These are phyloP conservation scores for Noctua fimbriata DNA, from an alignment of 2,888 invertebrate species.

Conservation along the genomic window DNA sequence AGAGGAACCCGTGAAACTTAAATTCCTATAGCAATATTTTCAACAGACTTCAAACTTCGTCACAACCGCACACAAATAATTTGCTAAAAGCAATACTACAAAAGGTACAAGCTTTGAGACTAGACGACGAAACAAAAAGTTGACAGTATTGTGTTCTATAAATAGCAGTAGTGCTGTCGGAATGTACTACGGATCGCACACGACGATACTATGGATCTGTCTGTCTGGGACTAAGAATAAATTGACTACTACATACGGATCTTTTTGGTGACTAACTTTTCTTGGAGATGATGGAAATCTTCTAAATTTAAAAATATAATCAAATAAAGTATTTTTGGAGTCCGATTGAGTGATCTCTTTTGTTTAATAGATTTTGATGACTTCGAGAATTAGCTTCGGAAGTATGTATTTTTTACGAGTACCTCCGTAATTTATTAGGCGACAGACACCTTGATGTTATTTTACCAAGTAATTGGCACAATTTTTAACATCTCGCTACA, in stretches of 20 bases:
- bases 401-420: not conserved
- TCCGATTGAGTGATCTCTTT: not conserved
- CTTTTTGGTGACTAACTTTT: not conserved
- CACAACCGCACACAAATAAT: slow-evolving; percentile 8
- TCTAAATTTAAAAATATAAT: too few species aligned
- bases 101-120: slow-evolving; percentile 24
- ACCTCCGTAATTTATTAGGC: not conserved
- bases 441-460: not conserved
- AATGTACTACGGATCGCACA: slow-evolving; percentile 70
- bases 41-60: not conserved
- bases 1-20: not conserved
- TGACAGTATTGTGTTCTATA: slow-evolving; percentile 47
- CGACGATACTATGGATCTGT: slow-evolving; percentile 59
- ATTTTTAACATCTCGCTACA: not conserved
- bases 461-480: not conserved
- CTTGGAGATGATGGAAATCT: not conserved
- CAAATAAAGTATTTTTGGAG: not conserved
- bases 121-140: slow-evolving; percentile 47
- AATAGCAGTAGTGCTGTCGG: slow-evolving; percentile 59
- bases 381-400: not conserved
- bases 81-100: slow-evolving; percentile 17
- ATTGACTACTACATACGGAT: slow-evolving; percentile 35
- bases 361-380: not conserved
- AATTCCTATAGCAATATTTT: not conserved
- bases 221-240: slow-evolving; percentile 55